Base-by-base conservation (phyloP, 1,140 invertebrate genomes). In the Planococcus citri region DNA sequence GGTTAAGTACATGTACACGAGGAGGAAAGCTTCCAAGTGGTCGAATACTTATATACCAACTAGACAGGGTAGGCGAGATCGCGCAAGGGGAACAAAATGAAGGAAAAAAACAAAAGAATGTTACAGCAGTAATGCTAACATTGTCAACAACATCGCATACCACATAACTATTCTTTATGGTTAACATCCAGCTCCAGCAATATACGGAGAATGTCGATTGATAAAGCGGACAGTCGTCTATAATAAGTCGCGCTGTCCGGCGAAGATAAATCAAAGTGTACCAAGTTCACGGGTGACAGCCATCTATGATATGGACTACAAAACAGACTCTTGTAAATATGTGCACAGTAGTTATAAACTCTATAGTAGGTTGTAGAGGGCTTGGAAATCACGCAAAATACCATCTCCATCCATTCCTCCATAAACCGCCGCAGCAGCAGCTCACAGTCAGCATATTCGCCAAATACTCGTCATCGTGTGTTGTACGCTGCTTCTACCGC, bases 191-290 rank as follows among this genome's bases (percentile, higher is more conserved):
- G 60, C 60, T 24, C n/a, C n/a, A n/a, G n/a, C n/a, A n/a, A n/a
- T n/a, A 64, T 64, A 64, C 60, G 22, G 41, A 17, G 60, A 64
- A 64, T 64, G 60, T 27, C 60, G 60, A 64, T 64, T 64, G 60
- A 64, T 64, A 64, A 64, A 64, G 60, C 60, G 22, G 60, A 64
- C 60, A 64, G 60, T 64, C 60, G 60, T 64, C 60, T 64, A 64
- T 24, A 17, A 27, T 24, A 64, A 64, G 60, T 27, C 60, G 60
- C 25, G 25, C 60, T 64, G 60, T 64, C 60, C 22, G 22, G 20
- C 21, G 25, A 64, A 24, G 60, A 64, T 64, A 64, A 64, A 64
- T 64, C 60, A 64, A 64, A 64, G 3, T 64, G 60, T 64, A 64
- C 60, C 60, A 64, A 64, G 60, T 64, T 64, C 60, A 64, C 22